These are phyloP conservation scores for Lepidocyrtinus sp. DNA, from an alignment of 2,888 invertebrate species.

Conservation along the genomic window DNA sequence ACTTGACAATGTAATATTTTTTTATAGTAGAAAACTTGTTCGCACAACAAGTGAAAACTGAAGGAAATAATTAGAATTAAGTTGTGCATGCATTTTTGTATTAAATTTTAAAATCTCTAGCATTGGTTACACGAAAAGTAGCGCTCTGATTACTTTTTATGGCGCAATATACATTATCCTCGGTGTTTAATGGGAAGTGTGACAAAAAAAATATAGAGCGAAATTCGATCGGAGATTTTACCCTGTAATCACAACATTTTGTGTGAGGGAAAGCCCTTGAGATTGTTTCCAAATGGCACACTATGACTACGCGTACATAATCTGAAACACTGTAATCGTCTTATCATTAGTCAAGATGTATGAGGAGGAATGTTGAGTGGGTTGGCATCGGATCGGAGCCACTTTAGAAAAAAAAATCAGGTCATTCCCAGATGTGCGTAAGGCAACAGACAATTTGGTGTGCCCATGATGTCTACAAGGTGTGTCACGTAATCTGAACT, in stretches of 20 bases:
- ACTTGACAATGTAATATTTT: not conserved
- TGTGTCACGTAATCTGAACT: slow-evolving; percentile 14
- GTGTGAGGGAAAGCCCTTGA: slow-evolving; percentile 26
- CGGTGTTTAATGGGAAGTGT: too few species aligned
- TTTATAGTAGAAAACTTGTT: too few species aligned
- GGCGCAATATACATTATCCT: not conserved
- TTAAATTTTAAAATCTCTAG: too few species aligned
- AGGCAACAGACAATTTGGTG: slow-evolving; percentile 51
- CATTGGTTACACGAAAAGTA: too few species aligned
- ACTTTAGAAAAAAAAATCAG: slow-evolving; percentile 58
- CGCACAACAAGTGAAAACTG: slow-evolving; percentile 13
- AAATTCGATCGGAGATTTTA: not conserved
- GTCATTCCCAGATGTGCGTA: slow-evolving; percentile 60
- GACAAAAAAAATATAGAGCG: not conserved
- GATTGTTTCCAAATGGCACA: slow-evolving; percentile 18
- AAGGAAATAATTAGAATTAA: too few species aligned
- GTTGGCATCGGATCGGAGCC: not conserved
- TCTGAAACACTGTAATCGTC: too few species aligned
- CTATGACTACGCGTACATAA: not conserved
- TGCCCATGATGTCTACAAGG: slow-evolving; percentile 39
- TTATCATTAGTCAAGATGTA: too few species aligned
- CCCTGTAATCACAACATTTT: not conserved
- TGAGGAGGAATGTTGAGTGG: too few species aligned
- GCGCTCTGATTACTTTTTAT: slow-evolving; percentile 7
- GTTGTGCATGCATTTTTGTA: too few species aligned